Evolutionary conservation across 2,113 vertebrate genomes (phyloP), one percentile per base, ranked within the genome.

Genomic region (Datnioides undecimradiatus): DNA sequence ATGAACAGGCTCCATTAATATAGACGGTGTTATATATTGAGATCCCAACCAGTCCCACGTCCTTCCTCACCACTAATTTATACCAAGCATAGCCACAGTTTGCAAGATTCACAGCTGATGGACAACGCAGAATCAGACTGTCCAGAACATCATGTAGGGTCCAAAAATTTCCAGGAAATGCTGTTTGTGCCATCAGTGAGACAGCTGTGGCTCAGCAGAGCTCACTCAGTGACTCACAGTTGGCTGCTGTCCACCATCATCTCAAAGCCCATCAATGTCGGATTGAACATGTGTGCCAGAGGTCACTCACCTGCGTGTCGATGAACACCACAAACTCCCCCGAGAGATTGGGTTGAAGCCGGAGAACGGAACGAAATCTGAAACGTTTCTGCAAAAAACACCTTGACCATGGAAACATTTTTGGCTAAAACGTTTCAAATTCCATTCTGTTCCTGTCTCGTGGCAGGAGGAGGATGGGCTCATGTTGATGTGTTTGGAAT

Each of bases 391-490:
- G 95, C 95, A 93, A 96, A 96, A 96, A 96, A 96, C 95, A 94
- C 95, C 94, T 93, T 93, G 91, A 94, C 91, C 88, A 82, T 95
- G 88, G 95, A 94, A 93, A 94, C 94, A 95, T 95, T 95, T 95
- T 96, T 96, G 95, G 95, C 95, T 94, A 94, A 95, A 96, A 95
- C 95, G 95, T 96, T 96, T 96, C 95, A 96, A 95, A 95, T 95
- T 96, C 94, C 95, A 94, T 95, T 93, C 86, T 54, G 92, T 94
- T 94, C 94, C 73, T 91, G 80, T 93, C 93, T 75, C 23, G 66
- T 64, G 74, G 78, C 59, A 43, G 65, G 16, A 58, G 43, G 51
- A 79, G 62, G 75, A 40, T 8, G 59, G 55, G 65, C 33, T 52
- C 8, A 17, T 58, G 73, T 19, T 48, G 76, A 71, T 73, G 73